Evolutionary conservation across 1,140 invertebrate genomes (phyloP).

Genomic region (Drosophila mojavensis): DNA sequence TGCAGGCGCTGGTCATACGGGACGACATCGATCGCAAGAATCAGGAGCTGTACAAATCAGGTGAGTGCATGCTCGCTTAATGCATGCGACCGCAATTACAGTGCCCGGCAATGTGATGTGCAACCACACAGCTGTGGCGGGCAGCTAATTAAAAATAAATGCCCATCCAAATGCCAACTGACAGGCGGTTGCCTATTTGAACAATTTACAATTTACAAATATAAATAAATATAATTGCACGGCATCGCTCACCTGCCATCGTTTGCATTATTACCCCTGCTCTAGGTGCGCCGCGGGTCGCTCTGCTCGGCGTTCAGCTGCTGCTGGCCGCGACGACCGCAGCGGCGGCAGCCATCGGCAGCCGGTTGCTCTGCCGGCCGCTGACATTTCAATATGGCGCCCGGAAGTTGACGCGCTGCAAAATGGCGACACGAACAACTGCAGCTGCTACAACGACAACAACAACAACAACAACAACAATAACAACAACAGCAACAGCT

Average conservation of each 20-base stretch:
- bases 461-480: neutral
- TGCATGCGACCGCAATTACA: constrained; percentile 67
- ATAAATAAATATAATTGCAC: constrained; percentile 59
- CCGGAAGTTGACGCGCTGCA: constrained; percentile 71
- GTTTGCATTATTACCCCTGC: neutral
- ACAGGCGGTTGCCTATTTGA: constrained; percentile 64
- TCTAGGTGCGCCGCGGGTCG: constrained; percentile 35
- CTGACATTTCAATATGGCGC: constrained; percentile 76
- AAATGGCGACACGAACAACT: constrained; percentile 55
- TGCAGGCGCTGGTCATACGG: constrained; percentile 57
- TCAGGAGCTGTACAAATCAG: constrained; percentile 72
- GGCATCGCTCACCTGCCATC: too few species aligned
- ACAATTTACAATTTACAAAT: constrained; percentile 74
- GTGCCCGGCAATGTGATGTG: constrained; percentile 31
- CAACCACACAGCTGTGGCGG: constrained; percentile 29
- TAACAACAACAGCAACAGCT: neutral
- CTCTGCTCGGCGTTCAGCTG: constrained; percentile 45
- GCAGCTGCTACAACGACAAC: neutral
- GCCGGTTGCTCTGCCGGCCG: constrained; percentile 51
- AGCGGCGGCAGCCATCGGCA: constrained; percentile 51
- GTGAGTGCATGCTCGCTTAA: constrained; percentile 56
- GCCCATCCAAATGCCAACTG: constrained; percentile 37
- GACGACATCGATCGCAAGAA: constrained; percentile 74
- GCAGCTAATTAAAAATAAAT: constrained; percentile 79
- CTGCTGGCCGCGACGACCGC: constrained; percentile 58